phyloP scores from a whole-genome alignment of 1,140 invertebrate species.

The Pteromalus puparum region DNA sequence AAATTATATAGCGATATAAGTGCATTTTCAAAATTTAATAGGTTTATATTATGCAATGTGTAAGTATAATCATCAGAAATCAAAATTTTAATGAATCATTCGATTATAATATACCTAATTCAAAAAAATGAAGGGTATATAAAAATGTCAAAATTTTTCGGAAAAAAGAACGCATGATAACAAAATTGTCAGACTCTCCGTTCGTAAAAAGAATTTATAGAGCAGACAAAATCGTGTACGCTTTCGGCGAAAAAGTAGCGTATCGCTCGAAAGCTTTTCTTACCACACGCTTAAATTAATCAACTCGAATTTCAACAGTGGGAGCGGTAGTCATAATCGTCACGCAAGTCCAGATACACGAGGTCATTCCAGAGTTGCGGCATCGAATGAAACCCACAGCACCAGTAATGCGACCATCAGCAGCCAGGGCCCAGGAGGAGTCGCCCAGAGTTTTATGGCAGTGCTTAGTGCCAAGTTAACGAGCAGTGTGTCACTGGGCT shows the following conservation, averaged over 20 bases:
- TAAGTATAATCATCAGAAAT: not conserved
- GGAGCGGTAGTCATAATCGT: constrained; percentile 20
- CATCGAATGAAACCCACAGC: constrained; percentile 2
- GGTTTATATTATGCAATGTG: not conserved
- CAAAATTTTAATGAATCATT: too few relatives aligned
- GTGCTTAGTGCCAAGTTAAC: constrained; percentile 83
- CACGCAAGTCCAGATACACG: constrained; percentile 33
- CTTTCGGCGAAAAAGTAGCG: too few relatives aligned
- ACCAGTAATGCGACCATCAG: not conserved
- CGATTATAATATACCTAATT: too few relatives aligned
- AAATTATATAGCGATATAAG: not conserved
- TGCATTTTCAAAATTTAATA: not conserved
- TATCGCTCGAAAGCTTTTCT: not conserved
- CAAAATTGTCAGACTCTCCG: not conserved
- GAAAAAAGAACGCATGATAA: not conserved
- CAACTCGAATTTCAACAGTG: not conserved
- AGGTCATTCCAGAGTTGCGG: not conserved
- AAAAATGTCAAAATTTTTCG: not conserved
- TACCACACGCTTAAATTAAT: not conserved
- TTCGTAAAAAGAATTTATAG: not conserved
- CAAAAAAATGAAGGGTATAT: not conserved
- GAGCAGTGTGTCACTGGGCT: constrained; percentile 65
- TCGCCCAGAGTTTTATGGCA: constrained; percentile 82
- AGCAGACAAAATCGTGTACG: not conserved
- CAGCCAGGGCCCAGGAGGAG: constrained; percentile 72